Percentiles rank a stretch among this genome's conserved stretches.
Conservation (phyloP, 2,888 invertebrate species). For the Trachelus tabidus region DNA sequence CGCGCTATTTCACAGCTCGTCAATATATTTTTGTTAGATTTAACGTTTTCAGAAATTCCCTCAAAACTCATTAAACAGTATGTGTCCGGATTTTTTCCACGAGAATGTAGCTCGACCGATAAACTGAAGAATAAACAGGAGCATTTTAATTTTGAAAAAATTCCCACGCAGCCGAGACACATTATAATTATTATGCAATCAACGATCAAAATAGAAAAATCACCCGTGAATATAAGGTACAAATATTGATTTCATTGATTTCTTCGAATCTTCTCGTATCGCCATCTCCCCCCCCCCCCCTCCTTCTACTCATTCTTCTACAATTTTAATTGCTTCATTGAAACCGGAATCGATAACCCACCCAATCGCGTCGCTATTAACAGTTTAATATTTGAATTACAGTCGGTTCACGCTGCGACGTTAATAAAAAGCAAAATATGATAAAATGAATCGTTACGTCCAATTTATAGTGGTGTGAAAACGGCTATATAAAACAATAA, state of each 20-base stretch:
- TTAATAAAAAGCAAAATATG: not conserved
- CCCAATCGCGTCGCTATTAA: not conserved
- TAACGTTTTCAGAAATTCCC: not conserved
- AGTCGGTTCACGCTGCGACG: not conserved
- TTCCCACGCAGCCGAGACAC: too few species aligned
- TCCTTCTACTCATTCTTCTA: fast-evolving
- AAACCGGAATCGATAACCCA: not conserved
- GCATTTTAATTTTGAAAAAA: too few species aligned
- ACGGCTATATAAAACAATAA: not conserved
- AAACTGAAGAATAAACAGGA: not conserved
- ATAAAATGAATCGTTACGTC: not conserved
- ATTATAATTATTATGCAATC: not conserved
- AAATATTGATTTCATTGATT: not conserved
- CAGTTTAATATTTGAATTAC: not conserved
- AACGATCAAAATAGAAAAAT: not conserved
- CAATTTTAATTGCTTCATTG: not conserved
- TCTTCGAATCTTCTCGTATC: not conserved
- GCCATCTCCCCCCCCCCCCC: not conserved
- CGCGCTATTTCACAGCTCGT: not conserved
- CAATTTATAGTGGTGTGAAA: not conserved
- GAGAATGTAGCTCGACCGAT: not conserved
- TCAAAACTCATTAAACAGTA: not conserved
- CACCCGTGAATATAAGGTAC: not conserved
- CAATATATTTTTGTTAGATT: not conserved
- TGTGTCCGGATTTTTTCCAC: not conserved